Base-by-base conservation (phyloP, 2,888 invertebrate genomes). In the Galerucella nymphaeae region DNA sequence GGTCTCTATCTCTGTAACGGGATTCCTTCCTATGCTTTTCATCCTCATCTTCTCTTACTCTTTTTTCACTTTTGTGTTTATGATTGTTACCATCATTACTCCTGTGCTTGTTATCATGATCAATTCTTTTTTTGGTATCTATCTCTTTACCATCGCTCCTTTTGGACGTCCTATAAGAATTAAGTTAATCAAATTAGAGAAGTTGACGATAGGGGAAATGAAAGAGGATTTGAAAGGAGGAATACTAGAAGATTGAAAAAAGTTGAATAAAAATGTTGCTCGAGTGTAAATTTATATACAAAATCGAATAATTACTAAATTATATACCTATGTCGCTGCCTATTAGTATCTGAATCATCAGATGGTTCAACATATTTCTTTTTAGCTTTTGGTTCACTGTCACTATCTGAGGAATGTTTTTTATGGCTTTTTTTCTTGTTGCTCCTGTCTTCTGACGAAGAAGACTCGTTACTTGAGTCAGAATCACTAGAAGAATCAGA, bases 401-500 rank as follows among this genome's bases (percentile, higher is more conserved):
- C 75, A 66, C 76, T 76, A 65, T 77, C 76, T 16, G 76, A 75
- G 65, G 74, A 66, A 23, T 66, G 50, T 61, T 75, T 76, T 69
- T 68, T 74, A 1, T 63, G 58, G 65, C 20, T 18, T 30, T 72
- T 70, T 63, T 76, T 75, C 23, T 41, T 63, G 23, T 57, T 70
- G 50, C 11, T 67, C 50, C 57, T 69, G 45, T 71, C 73, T 48
- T 72, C 73, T 6, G 61, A 66, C 45, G 70, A 70, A 18, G 78
- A 73, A 0, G 72, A 67, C 45, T 75, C 72, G 53, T 72, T 73
- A 2, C 50, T 53, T 2, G 50, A 53, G 9, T 75, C 76, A 20
- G 79, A 76, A 1, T 75, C 72, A 58, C 74, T 75, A 3, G 77
- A 76, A 16, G 79, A 77, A 13, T 77, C 77, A 18, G 75, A 73